Base-by-base conservation (phyloP, 2,888 invertebrate genomes). In the Halictus ligatus region DNA sequence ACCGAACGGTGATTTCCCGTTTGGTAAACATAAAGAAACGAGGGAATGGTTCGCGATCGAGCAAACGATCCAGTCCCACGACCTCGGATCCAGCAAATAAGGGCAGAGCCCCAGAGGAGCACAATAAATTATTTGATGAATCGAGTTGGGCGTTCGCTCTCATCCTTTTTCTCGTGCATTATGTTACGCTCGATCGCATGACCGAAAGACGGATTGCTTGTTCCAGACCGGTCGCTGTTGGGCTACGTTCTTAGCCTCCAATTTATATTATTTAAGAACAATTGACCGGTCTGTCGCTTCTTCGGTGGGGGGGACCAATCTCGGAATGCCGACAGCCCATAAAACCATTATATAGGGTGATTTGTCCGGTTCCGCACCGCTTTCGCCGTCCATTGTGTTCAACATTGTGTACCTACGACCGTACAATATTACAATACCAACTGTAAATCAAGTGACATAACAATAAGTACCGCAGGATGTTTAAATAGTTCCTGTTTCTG, bases 211-310 rank as follows among this genome's bases (percentile, higher is more conserved):
- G 77, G 40, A 82, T 82, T 82, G 76, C 74, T 86, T 80, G 85
- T 82, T 50, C 72, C 43, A 79, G 80, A 35, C 48, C 54, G 64
- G 48, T n/a, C 76, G 48, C 50, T 75, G 60, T 72, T 80, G 74
- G 35, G 15, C 48, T 71, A 77, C 79, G 74, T 74, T 85, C 75
- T 80, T 82, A 48, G 64, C 25, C 35, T 64, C 35, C 85, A 85
- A 85, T 85, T 87, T 87, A 80, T 80, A 78, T 85, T 82, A 82
- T 87, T 87, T 87, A 87, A 87, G 80, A 85, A 85, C 72, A 85
- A 87, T 87, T 87, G 85, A 81, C 79, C 6, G 48, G 48, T n/a
- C 29, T 13, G 71, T 46, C 69, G 76, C 58, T 80, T 79, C 74
- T 77, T 71, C 46, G 67, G 8, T 1, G 21, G 10, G 29, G 54